These are phyloP conservation scores for Sebastes glaucus DNA, from an alignment of 2,797 vertebrate genomes.

Conservation along the genomic window DNA sequence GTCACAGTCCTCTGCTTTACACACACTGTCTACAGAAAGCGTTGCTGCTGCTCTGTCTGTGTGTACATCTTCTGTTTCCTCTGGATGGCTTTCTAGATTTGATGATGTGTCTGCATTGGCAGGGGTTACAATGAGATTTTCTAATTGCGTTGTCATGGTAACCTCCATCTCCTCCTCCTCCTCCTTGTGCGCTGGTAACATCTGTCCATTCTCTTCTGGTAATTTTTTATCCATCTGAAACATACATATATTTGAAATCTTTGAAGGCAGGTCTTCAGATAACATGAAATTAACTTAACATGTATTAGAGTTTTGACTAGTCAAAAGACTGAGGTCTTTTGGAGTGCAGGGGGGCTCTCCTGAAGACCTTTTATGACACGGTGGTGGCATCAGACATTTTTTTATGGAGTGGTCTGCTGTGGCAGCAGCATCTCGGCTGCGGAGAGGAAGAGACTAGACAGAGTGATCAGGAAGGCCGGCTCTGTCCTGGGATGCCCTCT, in stretches of 20 bases:
- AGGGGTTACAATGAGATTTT: not conserved
- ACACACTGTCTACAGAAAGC: not conserved
- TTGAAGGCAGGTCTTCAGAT: not conserved
- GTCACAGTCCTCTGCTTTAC: not conserved
- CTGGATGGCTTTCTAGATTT: not conserved
- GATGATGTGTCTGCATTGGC: not conserved
- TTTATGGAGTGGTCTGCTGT: no score
- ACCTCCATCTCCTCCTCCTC: conserved; percentile 43
- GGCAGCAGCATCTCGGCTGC: no score
- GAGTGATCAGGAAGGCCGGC: no score
- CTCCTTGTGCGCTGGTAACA: fast-evolving
- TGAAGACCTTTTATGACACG: no score
- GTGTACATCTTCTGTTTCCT: not conserved
- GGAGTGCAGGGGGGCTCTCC: no score
- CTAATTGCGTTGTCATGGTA: conserved; percentile 1
- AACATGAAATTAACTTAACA: not conserved
- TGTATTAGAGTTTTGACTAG: no score
- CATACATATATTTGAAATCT: not conserved
- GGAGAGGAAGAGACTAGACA: no score
- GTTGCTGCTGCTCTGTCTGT: not conserved
- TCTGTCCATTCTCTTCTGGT: not conserved
- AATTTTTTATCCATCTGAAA: conserved; percentile 46
- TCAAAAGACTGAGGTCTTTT: no score
- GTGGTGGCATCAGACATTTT: no score
- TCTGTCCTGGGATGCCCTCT: no score